Evolutionary conservation across 1,140 invertebrate genomes (phyloP), one percentile per base, ranked within the genome.

Genomic region (Elymnias hypermnestra): DNA sequence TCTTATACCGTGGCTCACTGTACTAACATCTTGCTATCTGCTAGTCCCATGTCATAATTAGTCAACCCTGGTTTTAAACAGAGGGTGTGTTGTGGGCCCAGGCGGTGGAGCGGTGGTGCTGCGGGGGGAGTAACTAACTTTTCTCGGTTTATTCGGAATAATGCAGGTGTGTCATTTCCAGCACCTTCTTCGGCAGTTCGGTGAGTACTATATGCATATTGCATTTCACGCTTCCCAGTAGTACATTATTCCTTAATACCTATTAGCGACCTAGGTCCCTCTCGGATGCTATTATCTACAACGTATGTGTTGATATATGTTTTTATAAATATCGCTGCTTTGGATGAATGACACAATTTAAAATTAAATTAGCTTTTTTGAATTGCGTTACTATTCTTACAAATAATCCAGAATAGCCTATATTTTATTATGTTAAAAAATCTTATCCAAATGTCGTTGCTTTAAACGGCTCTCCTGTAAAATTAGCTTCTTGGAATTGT

Each of bases 121-220:
- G 39, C 57, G 59, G 55, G 63, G 44, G 55, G 38, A 61, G 50
- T 70, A 63, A 63, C 58, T 72, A 66, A 63, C 61, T 67, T 68
- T 72, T 64, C 51, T 72, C 62, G 58, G 62, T 72, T 72, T 79
- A 55, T 72, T 63, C 63, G 65, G 61, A 76, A 84, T 77, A 72
- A 87, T 87, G 86, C 86, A 87, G 75, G 86, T 87, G 78, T 87
- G 86, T 81, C 86, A 87, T 85, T 87, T 87, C 82, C 86, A 87
- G 71, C 86, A 87, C 58, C 86, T 87, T 31, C 61, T 87, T 59
- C 69, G 82, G 63, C 86, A 85, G 66, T 83, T 86, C 75, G 86
- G 86, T 87, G 72, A 87, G 86, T 87, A 81, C 41, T 37, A n/a
- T n/a, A n/a, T n/a, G 49, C 59, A 52, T 56, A 53, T 58, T 46